Conservation (phyloP, 1,140 invertebrate species). For the Frieseomelitta varia region DNA sequence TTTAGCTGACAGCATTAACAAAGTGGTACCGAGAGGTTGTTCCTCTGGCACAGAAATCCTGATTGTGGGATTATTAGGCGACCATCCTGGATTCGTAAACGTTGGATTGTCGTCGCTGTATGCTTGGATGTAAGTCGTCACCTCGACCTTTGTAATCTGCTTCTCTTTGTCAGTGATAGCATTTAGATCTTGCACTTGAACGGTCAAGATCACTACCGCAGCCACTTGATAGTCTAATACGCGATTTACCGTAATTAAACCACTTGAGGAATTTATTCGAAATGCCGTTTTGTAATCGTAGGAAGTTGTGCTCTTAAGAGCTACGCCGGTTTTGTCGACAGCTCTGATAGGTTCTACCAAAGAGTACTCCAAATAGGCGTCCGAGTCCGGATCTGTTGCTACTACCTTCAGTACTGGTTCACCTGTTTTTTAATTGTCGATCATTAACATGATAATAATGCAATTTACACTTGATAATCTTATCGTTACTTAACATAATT, state of each 20-base stretch:
- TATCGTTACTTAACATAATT: not conserved
- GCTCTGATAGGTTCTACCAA: slow-evolving; percentile 87
- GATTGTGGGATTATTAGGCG: slow-evolving; percentile 85
- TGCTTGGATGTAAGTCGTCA: slow-evolving; percentile 91
- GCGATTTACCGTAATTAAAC: slow-evolving; percentile 87
- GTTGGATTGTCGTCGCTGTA: slow-evolving; percentile 90
- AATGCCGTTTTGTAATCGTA: slow-evolving; percentile 88
- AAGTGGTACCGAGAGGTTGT: slow-evolving; percentile 88
- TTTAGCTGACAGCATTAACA: slow-evolving; percentile 88
- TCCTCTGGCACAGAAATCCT: slow-evolving; percentile 89
- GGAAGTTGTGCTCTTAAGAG: slow-evolving; percentile 83
- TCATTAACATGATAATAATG: not conserved
- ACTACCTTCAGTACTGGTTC: slow-evolving; percentile 85
- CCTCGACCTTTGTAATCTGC: slow-evolving; percentile 87
- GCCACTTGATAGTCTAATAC: slow-evolving; percentile 89
- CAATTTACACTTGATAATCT: not conserved
- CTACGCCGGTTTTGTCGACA: slow-evolving; percentile 89
- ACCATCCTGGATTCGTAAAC: slow-evolving; percentile 88
- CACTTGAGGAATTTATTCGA: slow-evolving; percentile 86
- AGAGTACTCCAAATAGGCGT: slow-evolving; percentile 86
- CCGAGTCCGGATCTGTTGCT: slow-evolving; percentile 88
- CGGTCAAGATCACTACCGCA: slow-evolving; percentile 90
- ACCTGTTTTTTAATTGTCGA: slow-evolving; percentile 60
- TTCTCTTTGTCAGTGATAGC: slow-evolving; percentile 86
- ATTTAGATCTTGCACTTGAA: slow-evolving; percentile 89